Base-by-base conservation (phyloP, 2,113 vertebrate species). In the Furnarius figulus region DNA sequence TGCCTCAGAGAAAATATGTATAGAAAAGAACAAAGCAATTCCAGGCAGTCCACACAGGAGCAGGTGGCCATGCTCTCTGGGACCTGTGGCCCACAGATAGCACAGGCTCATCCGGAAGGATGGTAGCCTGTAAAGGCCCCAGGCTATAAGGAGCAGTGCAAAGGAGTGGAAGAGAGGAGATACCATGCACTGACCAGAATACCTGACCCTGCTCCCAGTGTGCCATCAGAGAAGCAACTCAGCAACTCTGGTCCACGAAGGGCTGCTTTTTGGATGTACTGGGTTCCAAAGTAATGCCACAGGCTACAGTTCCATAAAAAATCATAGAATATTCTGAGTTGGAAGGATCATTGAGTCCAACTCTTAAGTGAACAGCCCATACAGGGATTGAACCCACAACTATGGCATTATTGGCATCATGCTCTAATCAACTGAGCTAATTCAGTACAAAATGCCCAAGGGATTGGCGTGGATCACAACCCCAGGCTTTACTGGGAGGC, bases 41-140 rank as follows among this genome's bases (percentile, higher is more conserved):
- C 18, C 21, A 1, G 5, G 11, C 22, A 61, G 40, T 5, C 59
- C 50, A 10, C 1, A 3, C 13, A 28, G 17, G 17, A 74, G 24
- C 13, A 31, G 17, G 24, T 74, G 21, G 28, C 55, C 10, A 5
- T 35, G n/a, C 22, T 24, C 53, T 65, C 23, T 16, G 59, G 28
- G 27, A 72, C 0, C 0, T 30, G 24, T 0, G 2, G 56, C 27
- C 21, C 21, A 14, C 1, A 3, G 24, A 70, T 13, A 47, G 25
- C 16, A n/a, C 33, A 35, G 37, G 15, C 14, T 65, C 4, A 30
- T 19, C 27, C 28, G 37, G n/a, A n/a, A 27, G 71, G 14, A 46
- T 0, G 2, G 14, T 25, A 72, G 49, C 33, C 77, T 1, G 1
- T 11, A 44, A 12, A 49, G 75, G 28, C 6, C n/a, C 42, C 30